These are phyloP conservation scores for Hoplias malabaricus DNA, from an alignment of 2,113 vertebrate species.

Conservation along the genomic window DNA sequence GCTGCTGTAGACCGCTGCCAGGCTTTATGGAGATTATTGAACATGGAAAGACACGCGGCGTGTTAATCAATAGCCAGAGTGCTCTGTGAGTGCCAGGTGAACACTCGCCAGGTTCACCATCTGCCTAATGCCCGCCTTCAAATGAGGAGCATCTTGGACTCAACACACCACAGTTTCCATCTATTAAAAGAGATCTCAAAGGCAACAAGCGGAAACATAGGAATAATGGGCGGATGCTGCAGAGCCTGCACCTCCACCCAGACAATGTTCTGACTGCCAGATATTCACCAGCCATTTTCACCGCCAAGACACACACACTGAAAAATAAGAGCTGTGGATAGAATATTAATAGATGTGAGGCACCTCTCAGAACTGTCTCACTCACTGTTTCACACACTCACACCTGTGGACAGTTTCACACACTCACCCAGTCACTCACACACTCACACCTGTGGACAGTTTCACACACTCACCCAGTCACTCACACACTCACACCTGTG, in stretches of 20 bases:
- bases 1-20: conserved; percentile 2
- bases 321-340: background rate
- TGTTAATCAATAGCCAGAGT: conserved; percentile 31
- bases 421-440: too few species aligned
- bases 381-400: too few species aligned
- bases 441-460: too few species aligned
- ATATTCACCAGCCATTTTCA: background rate
- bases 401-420: too few species aligned
- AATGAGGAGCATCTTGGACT: conserved; percentile 26
- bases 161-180: background rate
- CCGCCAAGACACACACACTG: background rate
- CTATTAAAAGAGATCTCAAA: background rate
- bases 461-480: too few species aligned
- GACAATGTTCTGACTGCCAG: background rate
- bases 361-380: too few species aligned
- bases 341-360: too few species aligned
- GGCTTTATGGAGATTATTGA: conserved; percentile 5
- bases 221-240: background rate
- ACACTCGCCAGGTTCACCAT: conserved; percentile 24
- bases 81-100: background rate
- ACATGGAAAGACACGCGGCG: conserved; percentile 11
- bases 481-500: too few species aligned
- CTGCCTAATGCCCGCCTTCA: conserved; percentile 31
- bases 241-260: background rate
- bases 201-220: background rate